These are phyloP conservation scores for Ceryle rudis DNA, from an alignment of 2,797 vertebrate genomes.

Conservation along the genomic window DNA sequence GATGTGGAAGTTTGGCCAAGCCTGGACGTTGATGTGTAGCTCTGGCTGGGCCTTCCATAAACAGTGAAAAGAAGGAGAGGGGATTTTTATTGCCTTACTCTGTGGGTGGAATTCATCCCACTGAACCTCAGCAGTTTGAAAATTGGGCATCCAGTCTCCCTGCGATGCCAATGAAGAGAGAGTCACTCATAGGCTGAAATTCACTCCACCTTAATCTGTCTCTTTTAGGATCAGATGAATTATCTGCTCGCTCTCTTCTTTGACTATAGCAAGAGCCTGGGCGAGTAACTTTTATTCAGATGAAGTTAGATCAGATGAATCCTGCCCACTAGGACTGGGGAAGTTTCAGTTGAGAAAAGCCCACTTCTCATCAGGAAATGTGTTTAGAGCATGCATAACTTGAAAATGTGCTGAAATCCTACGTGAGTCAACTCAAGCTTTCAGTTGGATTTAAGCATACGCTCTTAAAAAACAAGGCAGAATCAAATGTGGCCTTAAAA, in stretches of 20 bases:
- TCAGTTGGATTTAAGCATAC: neutral
- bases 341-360: neutral
- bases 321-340: neutral
- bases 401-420: neutral
- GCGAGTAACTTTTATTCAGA: neutral
- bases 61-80: neutral
- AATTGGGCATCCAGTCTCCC: neutral
- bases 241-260: neutral
- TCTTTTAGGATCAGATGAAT: neutral
- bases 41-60: neutral
- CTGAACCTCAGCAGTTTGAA: neutral
- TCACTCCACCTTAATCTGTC: neutral
- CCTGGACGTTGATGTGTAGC: neutral
- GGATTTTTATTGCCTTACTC: neutral
- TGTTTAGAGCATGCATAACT: neutral
- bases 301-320: neutral
- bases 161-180: neutral
- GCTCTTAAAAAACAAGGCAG: neutral
- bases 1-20: neutral
- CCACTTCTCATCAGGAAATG: neutral
- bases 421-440: neutral
- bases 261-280: neutral
- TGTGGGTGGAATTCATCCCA: neutral
- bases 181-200: neutral
- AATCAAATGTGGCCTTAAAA: neutral